Base-by-base conservation (phyloP, 2,797 vertebrate species). In the Enteromius paludinosus region DNA sequence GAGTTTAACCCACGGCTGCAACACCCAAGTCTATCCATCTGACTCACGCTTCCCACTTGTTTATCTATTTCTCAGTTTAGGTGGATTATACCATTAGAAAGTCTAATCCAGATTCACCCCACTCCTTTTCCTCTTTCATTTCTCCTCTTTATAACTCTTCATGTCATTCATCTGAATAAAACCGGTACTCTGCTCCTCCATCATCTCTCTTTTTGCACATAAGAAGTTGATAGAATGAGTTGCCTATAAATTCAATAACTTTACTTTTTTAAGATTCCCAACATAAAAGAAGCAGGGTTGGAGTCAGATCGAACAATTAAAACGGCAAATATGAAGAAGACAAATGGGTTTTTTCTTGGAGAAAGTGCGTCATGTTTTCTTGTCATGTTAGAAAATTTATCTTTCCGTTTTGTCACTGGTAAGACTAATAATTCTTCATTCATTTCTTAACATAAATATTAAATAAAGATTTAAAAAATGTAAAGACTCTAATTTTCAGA, bases 41-140 rank as follows among this genome's bases (percentile, higher is more conserved):
- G 69, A 81, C 43, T 65, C 23, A 12, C 2, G 41, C 61, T n/a
- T 62, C 25, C 15, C n/a, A 77, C 84, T 87, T 82, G 83, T 87
- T 93, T 92, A 92, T 93, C 91, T 88, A 84, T 82, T 85, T 84
- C 84, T 86, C 85, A 89, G 93, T 90, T 91, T 88, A 90, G 86
- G 87, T 88, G 93, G 94, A 94, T 95, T 94, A 93, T 73, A 20
- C 76, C 83, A 28, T 83, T 66, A 84, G 87, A 59, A 82, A 75
- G 70, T 17, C 35, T 68, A 47, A 84, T 66, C 62, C 71, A 28
- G 12, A 9, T 62, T 64, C 47, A 23, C 45, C 30, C n/a, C 38
- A 49, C 11, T 54, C 30, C 45, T 30, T 77, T 71, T 33, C 25
- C 25, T 18, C 18, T 71, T 81, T 72, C 33, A 5, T 81, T 61